Evolutionary conservation across 64 coral and sea anemone genomes (phyloP).

Genomic region (Pocillopora damicornis): DNA sequence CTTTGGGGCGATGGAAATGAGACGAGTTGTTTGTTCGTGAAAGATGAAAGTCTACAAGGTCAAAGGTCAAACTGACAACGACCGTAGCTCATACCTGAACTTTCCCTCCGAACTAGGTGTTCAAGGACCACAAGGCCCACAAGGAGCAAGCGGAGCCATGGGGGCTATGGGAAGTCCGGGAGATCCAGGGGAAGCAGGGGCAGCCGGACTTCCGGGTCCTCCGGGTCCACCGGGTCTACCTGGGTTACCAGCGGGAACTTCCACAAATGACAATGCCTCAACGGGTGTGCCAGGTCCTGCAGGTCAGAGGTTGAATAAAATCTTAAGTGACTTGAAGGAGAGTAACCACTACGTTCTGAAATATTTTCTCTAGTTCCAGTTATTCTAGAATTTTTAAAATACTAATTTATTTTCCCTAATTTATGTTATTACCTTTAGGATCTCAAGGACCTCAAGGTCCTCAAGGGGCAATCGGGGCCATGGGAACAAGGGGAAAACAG

Average conservation of each 20-base stretch:
- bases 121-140: not conserved
- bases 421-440: not conserved
- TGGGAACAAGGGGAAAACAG: slow-evolving; percentile 59
- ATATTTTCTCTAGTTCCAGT: too few species aligned
- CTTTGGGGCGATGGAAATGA: too few species aligned
- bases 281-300: not conserved
- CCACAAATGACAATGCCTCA: not conserved
- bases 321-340: too few species aligned
- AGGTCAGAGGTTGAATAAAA: not conserved
- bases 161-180: slow-evolving; percentile 28
- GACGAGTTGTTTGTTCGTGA: too few species aligned
- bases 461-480: not conserved
- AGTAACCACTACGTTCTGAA: too few species aligned
- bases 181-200: slow-evolving; percentile 66
- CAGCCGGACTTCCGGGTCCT: slow-evolving; percentile 58
- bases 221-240: slow-evolving; percentile 61
- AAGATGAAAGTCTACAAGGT: too few species aligned
- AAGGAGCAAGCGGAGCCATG: slow-evolving; percentile 7
- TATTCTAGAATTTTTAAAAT: too few species aligned
- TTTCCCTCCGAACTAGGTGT: not conserved
- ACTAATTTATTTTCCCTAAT: too few species aligned
- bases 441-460: not conserved
- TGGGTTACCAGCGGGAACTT: slow-evolving; percentile 39
- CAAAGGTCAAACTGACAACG: too few species aligned
- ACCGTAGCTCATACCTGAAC: not conserved